Evolutionary conservation across 1,140 invertebrate species (phyloP).

Genomic region (Dendrolimus kikuchii): DNA sequence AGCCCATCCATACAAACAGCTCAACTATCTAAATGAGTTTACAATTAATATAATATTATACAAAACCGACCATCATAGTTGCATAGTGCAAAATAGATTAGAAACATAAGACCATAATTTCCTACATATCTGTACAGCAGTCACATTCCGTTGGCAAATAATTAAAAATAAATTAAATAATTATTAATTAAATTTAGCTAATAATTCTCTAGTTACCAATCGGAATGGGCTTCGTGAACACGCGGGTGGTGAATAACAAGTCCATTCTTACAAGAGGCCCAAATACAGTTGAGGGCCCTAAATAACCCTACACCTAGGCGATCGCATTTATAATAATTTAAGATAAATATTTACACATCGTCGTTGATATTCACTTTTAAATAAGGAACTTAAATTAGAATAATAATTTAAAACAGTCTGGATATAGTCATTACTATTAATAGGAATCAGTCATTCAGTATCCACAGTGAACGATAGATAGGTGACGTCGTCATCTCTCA

Average conservation of each 20-base stretch:
- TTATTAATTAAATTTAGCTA: slow-evolving; percentile 69
- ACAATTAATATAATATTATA: too few species aligned
- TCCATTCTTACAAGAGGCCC: slow-evolving; percentile 59
- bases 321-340: slow-evolving; percentile 60
- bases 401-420: slow-evolving; percentile 61
- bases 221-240: slow-evolving; percentile 68
- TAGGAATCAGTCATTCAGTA: slow-evolving; percentile 67
- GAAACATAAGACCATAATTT: slow-evolving; percentile 28
- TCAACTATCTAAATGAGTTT: too few species aligned
- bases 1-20: slow-evolving; percentile 4
- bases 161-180: slow-evolving; percentile 66
- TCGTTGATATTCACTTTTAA: slow-evolving; percentile 57
- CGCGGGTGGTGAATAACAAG: slow-evolving; percentile 68
- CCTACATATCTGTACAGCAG: slow-evolving; percentile 66
- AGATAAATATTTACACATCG: slow-evolving; percentile 66
- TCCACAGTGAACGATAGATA: slow-evolving; percentile 42
- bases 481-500: slow-evolving; percentile 38
- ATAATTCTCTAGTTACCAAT: slow-evolving; percentile 68
- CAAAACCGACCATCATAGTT: slow-evolving; percentile 9
- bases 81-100: too few species aligned
- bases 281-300: slow-evolving; percentile 7
- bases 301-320: slow-evolving; percentile 54
- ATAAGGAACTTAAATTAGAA: slow-evolving; percentile 63
- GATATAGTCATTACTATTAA: slow-evolving; percentile 45
- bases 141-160: slow-evolving; percentile 69